Evolutionary conservation across 2,113 vertebrate genomes (phyloP).

Genomic region (Alligator mississippiensis): DNA sequence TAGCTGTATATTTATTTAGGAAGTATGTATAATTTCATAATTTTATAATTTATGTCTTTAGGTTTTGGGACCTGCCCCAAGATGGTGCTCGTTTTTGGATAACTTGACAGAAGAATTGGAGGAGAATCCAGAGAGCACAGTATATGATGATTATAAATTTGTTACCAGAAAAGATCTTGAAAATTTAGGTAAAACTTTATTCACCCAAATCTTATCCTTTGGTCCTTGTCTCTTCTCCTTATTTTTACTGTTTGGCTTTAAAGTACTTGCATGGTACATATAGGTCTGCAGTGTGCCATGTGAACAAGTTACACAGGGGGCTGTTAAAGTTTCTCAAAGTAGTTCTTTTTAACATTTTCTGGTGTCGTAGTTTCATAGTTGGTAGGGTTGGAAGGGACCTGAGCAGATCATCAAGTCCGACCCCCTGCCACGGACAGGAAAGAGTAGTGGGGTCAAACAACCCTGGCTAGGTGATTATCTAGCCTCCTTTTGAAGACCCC

Average conservation of each 20-base stretch:
- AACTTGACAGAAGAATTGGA: constrained; percentile 96
- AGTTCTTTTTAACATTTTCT: neutral
- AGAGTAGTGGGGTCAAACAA: too few species aligned
- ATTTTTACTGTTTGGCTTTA: neutral
- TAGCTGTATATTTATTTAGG: neutral
- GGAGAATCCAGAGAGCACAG: constrained; percentile 95
- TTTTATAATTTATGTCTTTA: constrained; percentile 41
- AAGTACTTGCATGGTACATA: fast-evolving
- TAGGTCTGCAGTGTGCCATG: neutral
- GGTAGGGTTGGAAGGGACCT: too few species aligned
- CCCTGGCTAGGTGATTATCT: too few species aligned
- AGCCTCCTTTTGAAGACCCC: too few species aligned
- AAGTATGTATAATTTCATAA: neutral
- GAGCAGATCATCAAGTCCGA: too few species aligned
- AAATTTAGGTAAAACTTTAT: constrained; percentile 85
- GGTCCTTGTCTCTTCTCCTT: neutral
- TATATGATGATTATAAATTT: constrained; percentile 99
- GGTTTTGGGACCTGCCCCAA: constrained; percentile 95
- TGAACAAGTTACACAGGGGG: neutral
- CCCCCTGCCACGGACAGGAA: too few species aligned
- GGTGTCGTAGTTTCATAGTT: neutral
- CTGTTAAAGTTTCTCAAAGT: neutral
- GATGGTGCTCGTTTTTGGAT: constrained; percentile 98
- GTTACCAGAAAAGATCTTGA: constrained; percentile 96
- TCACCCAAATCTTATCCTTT: neutral